A percentile compares a stretch with the other conserved stretches of the same genome.
These are phyloP conservation scores for Papilio gigon DNA, from an alignment of 2,888 invertebrate species.

Conservation along the genomic window DNA sequence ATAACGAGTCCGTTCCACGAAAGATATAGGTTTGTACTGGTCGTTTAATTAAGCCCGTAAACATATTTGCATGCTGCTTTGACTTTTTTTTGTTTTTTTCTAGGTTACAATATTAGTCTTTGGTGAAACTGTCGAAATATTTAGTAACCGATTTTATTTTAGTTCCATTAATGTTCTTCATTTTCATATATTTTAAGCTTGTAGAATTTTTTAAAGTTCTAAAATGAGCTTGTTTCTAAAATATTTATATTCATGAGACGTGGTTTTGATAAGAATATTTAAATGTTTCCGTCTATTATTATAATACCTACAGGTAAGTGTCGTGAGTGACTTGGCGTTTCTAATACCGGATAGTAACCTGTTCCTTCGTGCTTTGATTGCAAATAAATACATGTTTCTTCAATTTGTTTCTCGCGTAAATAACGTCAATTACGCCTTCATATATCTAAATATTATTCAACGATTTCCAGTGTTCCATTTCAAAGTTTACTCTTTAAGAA, in stretches of 20 bases:
- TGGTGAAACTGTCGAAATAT: no score
- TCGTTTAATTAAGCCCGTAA: neutral
- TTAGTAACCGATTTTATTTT: no score
- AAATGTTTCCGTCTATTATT: neutral
- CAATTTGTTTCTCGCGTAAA: neutral
- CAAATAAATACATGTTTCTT: neutral
- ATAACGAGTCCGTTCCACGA: conserved; percentile 17
- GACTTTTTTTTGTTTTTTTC: no score
- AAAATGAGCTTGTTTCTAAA: neutral
- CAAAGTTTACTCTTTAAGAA: neutral
- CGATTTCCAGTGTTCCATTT: neutral
- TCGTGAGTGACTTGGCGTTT: neutral
- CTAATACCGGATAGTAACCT: conserved; percentile 1
- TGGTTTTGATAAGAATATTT: neutral
- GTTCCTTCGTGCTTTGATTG: neutral
- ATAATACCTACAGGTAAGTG: neutral
- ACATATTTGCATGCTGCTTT: neutral
- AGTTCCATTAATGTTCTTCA: no score
- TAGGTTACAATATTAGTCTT: no score
- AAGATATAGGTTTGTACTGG: neutral
- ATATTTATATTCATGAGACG: neutral
- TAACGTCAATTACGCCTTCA: neutral
- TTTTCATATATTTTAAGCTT: neutral
- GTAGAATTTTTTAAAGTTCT: neutral
- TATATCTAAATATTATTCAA: neutral